Conservation (phyloP, 2,888 invertebrate genomes). For the Acronicta alni region DNA sequence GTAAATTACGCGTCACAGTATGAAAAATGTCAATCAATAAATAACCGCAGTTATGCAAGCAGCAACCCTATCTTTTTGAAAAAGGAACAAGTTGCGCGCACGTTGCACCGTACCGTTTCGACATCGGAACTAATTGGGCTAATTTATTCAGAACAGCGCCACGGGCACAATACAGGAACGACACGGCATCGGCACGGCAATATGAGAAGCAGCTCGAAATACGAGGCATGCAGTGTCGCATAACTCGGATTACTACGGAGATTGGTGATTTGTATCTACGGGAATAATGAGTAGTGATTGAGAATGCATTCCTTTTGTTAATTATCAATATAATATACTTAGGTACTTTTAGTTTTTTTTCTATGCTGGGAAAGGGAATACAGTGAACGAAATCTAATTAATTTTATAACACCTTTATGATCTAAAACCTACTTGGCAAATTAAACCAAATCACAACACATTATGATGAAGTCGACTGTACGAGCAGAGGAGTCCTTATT, state of each 20-base stretch:
- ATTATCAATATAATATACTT: neutral
- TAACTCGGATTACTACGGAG: constrained; percentile 68
- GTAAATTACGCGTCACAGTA: constrained; percentile 42
- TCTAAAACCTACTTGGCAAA: too few species aligned
- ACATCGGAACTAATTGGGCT: constrained; percentile 75
- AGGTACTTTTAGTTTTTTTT: too few species aligned
- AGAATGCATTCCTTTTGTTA: constrained; percentile 33
- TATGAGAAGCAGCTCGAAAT: constrained; percentile 24
- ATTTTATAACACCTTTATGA: too few species aligned
- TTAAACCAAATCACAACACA: too few species aligned
- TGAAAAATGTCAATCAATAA: constrained; percentile 50
- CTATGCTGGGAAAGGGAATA: too few species aligned
- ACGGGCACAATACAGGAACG: constrained; percentile 36
- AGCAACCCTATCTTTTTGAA: constrained; percentile 57
- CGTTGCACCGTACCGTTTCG: constrained; percentile 52
- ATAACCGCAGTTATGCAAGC: constrained; percentile 45
- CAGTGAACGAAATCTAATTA: too few species aligned
- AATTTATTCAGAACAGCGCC: constrained; percentile 70
- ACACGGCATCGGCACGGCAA: constrained; percentile 25
- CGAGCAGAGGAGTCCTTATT: too few species aligned
- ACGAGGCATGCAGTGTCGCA: constrained; percentile 59
- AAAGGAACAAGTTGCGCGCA: constrained; percentile 53
- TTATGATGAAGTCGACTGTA: too few species aligned
- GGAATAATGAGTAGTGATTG: constrained; percentile 39
- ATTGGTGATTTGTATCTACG: constrained; percentile 72